Evolutionary conservation across 2,797 vertebrate species (phyloP).

Genomic region (Agapornis canus): DNA sequence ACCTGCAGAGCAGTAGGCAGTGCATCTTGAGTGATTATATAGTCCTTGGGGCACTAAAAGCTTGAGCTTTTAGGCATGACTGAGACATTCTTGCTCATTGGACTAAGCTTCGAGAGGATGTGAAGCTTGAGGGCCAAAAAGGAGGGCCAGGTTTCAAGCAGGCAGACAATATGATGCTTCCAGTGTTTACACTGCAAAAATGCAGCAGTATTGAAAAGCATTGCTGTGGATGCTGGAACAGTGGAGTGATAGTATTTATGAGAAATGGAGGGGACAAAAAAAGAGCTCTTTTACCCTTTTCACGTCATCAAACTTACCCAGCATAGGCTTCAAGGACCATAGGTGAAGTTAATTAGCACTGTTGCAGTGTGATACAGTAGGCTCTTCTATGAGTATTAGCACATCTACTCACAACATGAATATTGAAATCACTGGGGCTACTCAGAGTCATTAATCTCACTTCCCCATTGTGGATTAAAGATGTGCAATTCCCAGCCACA

Average conservation of each 20-base stretch:
- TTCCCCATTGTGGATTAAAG: background rate
- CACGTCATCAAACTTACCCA: rapidly evolving
- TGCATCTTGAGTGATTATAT: background rate
- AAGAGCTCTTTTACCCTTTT: background rate
- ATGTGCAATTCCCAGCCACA: background rate
- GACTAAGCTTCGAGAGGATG: background rate
- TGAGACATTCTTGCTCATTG: background rate
- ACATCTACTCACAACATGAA: background rate
- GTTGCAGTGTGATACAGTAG: background rate
- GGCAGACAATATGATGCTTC: background rate
- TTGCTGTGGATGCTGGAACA: background rate
- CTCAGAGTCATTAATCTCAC: background rate
- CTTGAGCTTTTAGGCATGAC: background rate
- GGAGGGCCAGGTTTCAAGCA: background rate
- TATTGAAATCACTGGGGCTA: background rate
- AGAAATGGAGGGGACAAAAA: background rate
- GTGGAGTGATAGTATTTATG: no score
- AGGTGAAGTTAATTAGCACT: background rate
- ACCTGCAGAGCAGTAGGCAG: background rate
- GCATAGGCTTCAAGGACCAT: background rate
- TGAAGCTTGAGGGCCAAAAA: background rate
- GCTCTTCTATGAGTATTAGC: background rate
- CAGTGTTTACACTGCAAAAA: background rate
- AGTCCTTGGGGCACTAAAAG: background rate
- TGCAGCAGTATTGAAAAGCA: background rate